Evolutionary conservation across 2,888 invertebrate species (phyloP).

Genomic region (Leptarthrus brevirostris): DNA sequence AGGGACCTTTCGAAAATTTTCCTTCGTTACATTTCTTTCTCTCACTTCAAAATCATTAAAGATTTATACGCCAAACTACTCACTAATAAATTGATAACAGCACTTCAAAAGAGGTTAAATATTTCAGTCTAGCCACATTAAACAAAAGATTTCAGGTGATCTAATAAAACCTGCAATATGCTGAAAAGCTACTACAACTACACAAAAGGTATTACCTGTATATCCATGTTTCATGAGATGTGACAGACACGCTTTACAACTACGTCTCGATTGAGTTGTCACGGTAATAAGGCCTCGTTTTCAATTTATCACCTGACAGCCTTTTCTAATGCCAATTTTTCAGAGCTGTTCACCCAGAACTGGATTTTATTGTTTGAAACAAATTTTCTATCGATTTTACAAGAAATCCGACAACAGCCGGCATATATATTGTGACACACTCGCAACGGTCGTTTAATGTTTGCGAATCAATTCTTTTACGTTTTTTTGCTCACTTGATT

Average conservation of each 20-base stretch:
- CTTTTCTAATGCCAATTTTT: conserved; percentile 29
- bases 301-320: conserved; percentile 33
- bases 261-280: conserved; percentile 31
- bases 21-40: too few species aligned
- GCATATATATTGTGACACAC: too few species aligned
- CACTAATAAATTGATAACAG: too few species aligned
- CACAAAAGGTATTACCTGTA: too few species aligned
- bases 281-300: conserved; percentile 17
- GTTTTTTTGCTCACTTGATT: background rate
- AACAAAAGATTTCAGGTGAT: too few species aligned
- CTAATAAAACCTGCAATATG: too few species aligned
- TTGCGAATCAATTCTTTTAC: conserved; percentile 1
- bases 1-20: too few species aligned
- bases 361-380: conserved; percentile 40
- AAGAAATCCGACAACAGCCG: conserved; percentile 13
- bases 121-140: too few species aligned
- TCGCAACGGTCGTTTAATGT: background rate
- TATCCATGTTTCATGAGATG: conserved; percentile 5
- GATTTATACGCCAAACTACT: too few species aligned
- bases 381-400: conserved; percentile 37
- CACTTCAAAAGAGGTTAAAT: too few species aligned
- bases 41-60: too few species aligned
- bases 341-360: conserved; percentile 39
- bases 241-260: conserved; percentile 1
- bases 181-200: too few species aligned